phyloP scores from a whole-genome alignment of 2,888 invertebrate genomes.

The Drosophila colorata region DNA sequence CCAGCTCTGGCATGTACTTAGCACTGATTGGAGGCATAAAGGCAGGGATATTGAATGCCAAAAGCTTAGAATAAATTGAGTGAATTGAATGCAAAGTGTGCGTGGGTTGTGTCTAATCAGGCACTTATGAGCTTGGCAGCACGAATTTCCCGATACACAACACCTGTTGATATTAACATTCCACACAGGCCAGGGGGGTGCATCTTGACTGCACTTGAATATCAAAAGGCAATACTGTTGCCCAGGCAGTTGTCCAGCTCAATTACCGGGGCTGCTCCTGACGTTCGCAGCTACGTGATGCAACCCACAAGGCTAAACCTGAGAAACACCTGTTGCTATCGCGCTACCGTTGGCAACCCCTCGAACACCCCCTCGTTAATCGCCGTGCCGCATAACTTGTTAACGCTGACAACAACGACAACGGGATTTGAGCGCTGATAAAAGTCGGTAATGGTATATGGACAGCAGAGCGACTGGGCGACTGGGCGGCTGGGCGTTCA shows the following conservation, averaged over 20 bases:
- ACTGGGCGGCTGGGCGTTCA: constrained; percentile 10
- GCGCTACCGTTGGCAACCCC: constrained; percentile 54
- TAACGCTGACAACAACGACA: constrained; percentile 78
- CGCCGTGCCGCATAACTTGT: constrained; percentile 74
- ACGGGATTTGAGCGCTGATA: constrained; percentile 79
- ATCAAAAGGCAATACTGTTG: constrained; percentile 62
- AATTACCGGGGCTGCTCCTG: constrained; percentile 52
- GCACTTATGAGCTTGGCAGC: constrained; percentile 11
- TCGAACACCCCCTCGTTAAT: constrained; percentile 48
- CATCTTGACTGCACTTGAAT: constrained; percentile 58
- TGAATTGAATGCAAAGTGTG: constrained; percentile 50
- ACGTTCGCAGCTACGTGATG: constrained; percentile 66
- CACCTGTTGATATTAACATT: constrained; percentile 51
- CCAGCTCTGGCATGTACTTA: constrained; percentile 57
- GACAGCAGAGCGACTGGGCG: constrained; percentile 35
- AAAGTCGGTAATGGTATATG: constrained; percentile 46
- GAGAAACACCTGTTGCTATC: constrained; percentile 70
- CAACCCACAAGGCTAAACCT: constrained; percentile 46
- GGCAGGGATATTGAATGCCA: constrained; percentile 50
- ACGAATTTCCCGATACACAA: constrained; percentile 2
- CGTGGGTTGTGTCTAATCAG: constrained; percentile 66
- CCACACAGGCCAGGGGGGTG: constrained; percentile 2
- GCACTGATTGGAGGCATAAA: constrained; percentile 70
- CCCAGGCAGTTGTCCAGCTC: constrained; percentile 53
- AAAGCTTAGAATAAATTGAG: constrained; percentile 40